These are phyloP conservation scores for Astropecten irregularis DNA, from an alignment of 53 echinoderm and acorn worm species.

Conservation along the genomic window DNA sequence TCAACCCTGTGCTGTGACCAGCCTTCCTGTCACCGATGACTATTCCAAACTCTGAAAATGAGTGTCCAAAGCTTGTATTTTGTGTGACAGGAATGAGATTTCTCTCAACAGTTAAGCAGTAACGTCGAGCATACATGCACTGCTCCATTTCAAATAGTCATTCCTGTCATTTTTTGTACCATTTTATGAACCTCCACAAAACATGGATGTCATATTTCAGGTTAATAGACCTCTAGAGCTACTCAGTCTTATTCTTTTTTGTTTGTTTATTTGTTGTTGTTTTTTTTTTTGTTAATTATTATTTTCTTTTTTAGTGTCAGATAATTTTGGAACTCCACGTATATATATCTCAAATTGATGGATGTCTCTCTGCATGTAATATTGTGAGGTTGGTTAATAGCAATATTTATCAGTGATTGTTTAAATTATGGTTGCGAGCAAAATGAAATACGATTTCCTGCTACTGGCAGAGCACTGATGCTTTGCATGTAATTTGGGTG, in stretches of 20 bases:
- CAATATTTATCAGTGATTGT: conserved; percentile 63
- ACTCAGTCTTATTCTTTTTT: no score
- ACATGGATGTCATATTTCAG: no score
- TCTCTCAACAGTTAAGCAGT: no score
- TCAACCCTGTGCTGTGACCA: background rate
- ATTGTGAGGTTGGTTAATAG: conserved; percentile 45
- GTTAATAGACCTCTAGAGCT: no score
- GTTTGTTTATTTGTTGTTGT: background rate
- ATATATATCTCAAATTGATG: conserved; percentile 6
- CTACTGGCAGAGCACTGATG: background rate
- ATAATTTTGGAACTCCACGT: conserved; percentile 9
- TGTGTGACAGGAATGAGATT: no score
- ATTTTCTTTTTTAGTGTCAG: no score
- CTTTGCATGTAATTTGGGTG: background rate
- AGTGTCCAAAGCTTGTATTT: no score
- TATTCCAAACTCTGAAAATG: no score
- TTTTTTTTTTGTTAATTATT: background rate
- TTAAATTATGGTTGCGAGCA: conserved; percentile 21
- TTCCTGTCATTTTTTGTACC: no score
- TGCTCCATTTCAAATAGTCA: no score
- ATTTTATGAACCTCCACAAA: no score
- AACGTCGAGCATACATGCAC: no score
- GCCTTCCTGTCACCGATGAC: background rate
- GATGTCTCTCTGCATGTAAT: conserved; percentile 52
- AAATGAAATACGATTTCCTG: background rate